Evolutionary conservation across 1,140 invertebrate genomes (phyloP), one percentile per base, ranked within the genome.

Genomic region (Bombus picipes): DNA sequence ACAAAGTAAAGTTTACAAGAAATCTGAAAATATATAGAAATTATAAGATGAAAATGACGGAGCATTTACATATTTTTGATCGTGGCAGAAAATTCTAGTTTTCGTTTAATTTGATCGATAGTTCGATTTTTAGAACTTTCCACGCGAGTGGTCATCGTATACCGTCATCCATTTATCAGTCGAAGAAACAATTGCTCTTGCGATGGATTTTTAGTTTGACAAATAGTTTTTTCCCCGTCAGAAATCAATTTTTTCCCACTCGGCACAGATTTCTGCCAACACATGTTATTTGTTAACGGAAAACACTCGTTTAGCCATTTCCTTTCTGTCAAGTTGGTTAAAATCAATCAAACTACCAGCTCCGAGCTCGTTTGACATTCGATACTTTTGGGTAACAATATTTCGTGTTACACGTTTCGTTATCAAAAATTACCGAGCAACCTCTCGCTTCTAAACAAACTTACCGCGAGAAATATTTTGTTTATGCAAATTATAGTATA

Each of bases 141-240:
- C 2, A 6, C 28, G 10, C 0, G 25, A 15, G n/a, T 34, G 41
- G 41, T 47, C 43, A 68, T 66, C 6, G 59, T 34, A 39, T 3
- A 34, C 2, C 25, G 25, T 34, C 25, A 53, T 28, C 41, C 59
- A 83, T 83, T 83, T 62, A 66, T 83, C 81, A 83, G 57, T 15
- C 72, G 34, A n/a, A 74, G 25, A 75, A 66, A 41, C 81, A 76
- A 76, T 75, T 76, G 81, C 37, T 74, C 25, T n/a, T 34, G 41
- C 72, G 25, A 66, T 83, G 41, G 72, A 74, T 82, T 74, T 53
- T 41, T 47, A 82, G 32, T 9, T 66, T 76, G 81, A 83, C 81
- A 83, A 83, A 83, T 83, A 83, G 81, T 53, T 66, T 83, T 68
- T 37, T 32, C 72, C 34, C 81, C 25, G 71, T 68, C 62, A 75